A percentile compares a stretch with the other conserved stretches of the same genome.
Evolutionary conservation across 2,113 vertebrate genomes (phyloP).

Genomic region (Chaetops frenatus): DNA sequence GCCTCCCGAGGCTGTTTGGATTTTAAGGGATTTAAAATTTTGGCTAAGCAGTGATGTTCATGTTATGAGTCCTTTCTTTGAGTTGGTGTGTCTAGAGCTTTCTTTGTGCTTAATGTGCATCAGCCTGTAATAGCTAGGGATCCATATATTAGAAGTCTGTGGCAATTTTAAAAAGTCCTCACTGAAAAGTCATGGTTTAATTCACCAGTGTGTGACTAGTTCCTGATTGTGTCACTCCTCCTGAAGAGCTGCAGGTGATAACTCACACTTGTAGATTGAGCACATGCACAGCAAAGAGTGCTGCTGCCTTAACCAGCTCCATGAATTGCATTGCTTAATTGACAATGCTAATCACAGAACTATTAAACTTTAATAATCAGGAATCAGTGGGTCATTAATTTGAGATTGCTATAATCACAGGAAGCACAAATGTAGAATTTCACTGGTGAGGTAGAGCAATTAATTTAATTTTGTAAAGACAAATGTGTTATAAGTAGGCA

Average conservation of each 20-base stretch:
- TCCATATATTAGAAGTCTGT: not conserved
- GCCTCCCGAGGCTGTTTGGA: not conserved
- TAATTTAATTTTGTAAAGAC: conserved; percentile 56
- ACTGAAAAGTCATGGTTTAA: not conserved
- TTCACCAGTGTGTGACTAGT: not conserved
- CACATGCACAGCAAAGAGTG: not conserved
- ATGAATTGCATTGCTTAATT: not conserved
- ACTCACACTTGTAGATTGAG: not conserved
- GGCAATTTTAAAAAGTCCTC: not conserved
- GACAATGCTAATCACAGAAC: conserved; percentile 46
- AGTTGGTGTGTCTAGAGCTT: not conserved
- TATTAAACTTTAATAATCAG: conserved; percentile 60
- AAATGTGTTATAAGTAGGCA: conserved; percentile 9
- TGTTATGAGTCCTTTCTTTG: not conserved
- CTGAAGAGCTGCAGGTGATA: not conserved
- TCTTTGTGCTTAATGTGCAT: not conserved
- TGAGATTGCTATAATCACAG: conserved; percentile 44
- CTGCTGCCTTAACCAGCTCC: conserved; percentile 15
- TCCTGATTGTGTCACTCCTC: not conserved
- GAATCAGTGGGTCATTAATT: conserved; percentile 54
- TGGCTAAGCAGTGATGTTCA: not conserved
- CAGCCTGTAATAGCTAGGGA: not conserved
- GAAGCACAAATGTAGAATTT: conserved; percentile 33
- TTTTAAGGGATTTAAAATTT: conserved; percentile 13
- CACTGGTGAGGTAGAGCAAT: conserved; percentile 16